These are phyloP conservation scores for Colletes latitarsis DNA, from an alignment of 1,140 invertebrate species.

Conservation along the genomic window DNA sequence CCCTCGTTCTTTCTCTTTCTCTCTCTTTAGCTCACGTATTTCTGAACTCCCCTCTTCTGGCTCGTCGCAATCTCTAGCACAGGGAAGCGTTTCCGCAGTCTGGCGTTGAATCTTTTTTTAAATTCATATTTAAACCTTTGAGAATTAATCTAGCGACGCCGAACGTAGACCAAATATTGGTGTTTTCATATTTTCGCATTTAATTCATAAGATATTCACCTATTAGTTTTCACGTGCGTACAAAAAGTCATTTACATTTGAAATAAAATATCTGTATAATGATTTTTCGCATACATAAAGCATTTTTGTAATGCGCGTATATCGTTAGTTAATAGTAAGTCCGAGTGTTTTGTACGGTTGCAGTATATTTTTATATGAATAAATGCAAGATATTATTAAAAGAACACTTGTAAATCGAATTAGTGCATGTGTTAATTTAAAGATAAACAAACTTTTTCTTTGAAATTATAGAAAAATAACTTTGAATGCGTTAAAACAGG, in stretches of 20 bases:
- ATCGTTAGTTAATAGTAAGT: neutral
- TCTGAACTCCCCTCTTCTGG: neutral
- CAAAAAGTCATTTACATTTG: neutral
- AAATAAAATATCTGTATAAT: neutral
- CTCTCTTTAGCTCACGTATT: slow-evolving; percentile 1
- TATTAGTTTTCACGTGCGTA: too few relatives aligned
- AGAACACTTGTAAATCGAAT: neutral
- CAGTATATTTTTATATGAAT: too few relatives aligned
- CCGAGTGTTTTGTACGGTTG: too few relatives aligned
- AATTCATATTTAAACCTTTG: neutral
- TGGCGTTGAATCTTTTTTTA: slow-evolving; percentile 6
- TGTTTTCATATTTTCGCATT: neutral
- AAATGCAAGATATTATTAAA: too few relatives aligned
- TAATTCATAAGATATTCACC: neutral
- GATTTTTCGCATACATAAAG: neutral
- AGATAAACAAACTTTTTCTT: neutral
- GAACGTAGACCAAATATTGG: neutral
- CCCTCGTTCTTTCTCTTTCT: neutral
- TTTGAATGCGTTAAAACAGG: slow-evolving; percentile 50
- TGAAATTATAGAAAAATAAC: neutral
- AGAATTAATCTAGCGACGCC: neutral
- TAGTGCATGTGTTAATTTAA: neutral
- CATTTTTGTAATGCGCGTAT: neutral
- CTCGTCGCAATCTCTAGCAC: slow-evolving; percentile 8
- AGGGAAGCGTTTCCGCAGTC: slow-evolving; percentile 11